Evolutionary conservation across 2,797 vertebrate genomes (phyloP).

Genomic region (Enteromius radiatus): DNA sequence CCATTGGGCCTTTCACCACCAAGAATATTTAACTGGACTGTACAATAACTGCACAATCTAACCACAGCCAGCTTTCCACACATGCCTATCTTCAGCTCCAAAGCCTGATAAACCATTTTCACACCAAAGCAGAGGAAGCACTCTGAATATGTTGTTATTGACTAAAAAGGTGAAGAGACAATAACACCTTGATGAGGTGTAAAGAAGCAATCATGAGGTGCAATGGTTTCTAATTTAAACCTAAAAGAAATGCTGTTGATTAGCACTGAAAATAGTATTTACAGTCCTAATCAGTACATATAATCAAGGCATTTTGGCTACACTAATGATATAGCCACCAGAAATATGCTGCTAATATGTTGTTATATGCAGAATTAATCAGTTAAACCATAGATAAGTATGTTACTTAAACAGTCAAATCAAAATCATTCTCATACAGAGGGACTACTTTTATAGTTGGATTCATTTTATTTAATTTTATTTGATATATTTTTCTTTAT

Average conservation of each 20-base stretch:
- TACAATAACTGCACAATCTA: slow-evolving; percentile 13
- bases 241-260: background rate
- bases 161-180: slow-evolving; percentile 33
- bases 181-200: slow-evolving; percentile 42
- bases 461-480: background rate
- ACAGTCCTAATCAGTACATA: background rate
- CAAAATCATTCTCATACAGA: background rate
- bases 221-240: slow-evolving; percentile 1
- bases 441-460: background rate
- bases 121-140: background rate
- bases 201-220: slow-evolving; percentile 39
- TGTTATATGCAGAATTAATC: background rate
- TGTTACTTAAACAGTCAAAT: background rate
- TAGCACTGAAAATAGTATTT: background rate
- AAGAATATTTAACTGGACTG: slow-evolving; percentile 34
- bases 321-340: background rate
- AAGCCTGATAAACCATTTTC: background rate
- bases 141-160: slow-evolving; percentile 17
- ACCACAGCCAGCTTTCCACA: slow-evolving; percentile 1
- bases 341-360: background rate
- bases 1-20: slow-evolving; percentile 39
- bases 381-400: background rate
- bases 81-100: slow-evolving; percentile 1
- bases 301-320: background rate
- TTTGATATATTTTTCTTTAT: background rate